Evolutionary conservation across 2,113 vertebrate species (phyloP).

Genomic region (Esox niger): DNA sequence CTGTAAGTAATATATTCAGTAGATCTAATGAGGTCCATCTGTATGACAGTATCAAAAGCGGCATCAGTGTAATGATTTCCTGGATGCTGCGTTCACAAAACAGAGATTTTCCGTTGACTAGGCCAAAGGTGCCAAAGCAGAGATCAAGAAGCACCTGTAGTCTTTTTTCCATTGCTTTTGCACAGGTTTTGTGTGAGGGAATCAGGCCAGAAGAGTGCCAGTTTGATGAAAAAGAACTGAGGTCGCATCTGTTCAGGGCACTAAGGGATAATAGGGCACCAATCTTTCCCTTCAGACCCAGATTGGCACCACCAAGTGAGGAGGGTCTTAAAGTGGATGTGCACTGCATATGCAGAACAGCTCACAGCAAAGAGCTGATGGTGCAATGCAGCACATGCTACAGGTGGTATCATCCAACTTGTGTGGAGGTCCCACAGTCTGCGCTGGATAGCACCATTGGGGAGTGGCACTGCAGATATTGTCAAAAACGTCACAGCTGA

Average conservation of each 20-base stretch:
- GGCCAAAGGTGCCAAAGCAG: slow-evolving; percentile 1
- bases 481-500: too few species aligned
- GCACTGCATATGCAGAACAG: slow-evolving; percentile 2
- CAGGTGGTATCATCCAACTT: slow-evolving; percentile 2
- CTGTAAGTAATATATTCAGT: neutral
- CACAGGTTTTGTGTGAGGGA: neutral
- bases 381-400: neutral
- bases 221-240: neutral
- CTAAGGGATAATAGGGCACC: neutral
- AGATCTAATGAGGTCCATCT: neutral
- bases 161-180: neutral
- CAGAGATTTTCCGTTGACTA: neutral
- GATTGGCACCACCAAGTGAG: too few species aligned
- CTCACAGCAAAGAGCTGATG: slow-evolving; percentile 4
- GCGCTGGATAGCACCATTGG: too few species aligned
- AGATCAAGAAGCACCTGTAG: neutral
- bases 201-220: neutral
- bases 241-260: neutral
- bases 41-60: too few species aligned
- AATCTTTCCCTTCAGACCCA: neutral
- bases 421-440: neutral
- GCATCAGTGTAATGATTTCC: too few species aligned
- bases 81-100: neutral
- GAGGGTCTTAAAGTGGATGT: neutral
- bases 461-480: too few species aligned